phyloP scores from a whole-genome alignment of 2,797 vertebrate species.

The Paedocypris micromegethes region DNA sequence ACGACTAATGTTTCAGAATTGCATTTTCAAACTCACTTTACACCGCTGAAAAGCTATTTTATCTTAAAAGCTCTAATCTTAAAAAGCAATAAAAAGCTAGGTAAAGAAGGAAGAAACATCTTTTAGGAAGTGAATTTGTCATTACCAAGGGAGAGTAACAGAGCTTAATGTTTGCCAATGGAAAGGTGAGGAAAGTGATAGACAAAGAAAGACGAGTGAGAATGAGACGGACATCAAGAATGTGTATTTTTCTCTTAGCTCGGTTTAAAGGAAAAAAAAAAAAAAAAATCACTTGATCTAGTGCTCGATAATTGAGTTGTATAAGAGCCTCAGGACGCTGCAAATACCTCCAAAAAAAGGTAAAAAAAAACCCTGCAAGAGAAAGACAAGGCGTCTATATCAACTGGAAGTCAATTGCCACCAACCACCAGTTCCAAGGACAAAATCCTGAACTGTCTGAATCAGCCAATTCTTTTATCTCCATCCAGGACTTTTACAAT shows the following conservation, averaged over 20 bases:
- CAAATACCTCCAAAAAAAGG: conserved; percentile 18
- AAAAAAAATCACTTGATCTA: conserved; percentile 3
- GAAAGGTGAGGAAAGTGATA: conserved; percentile 47
- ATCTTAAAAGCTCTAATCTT: conserved; percentile 62
- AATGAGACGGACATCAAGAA: conserved; percentile 19
- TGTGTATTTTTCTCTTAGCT: conserved; percentile 18
- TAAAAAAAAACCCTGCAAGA: too few relatives aligned
- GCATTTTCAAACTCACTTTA: conserved; percentile 71
- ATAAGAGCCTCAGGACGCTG: conserved; percentile 41
- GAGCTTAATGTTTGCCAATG: conserved; percentile 54
- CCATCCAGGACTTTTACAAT: conserved; percentile 16
- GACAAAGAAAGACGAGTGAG: conserved; percentile 38
- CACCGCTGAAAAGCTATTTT: conserved; percentile 65
- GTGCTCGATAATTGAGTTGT: background rate
- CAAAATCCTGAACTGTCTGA: conserved; percentile 28
- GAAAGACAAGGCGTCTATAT: conserved; percentile 15
- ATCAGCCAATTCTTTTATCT: conserved; percentile 40
- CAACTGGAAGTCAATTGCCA: conserved; percentile 29
- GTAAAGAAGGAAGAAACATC: conserved; percentile 51
- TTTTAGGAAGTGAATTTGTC: conserved; percentile 54
- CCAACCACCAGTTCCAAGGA: conserved; percentile 46
- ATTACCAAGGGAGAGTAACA: conserved; percentile 51
- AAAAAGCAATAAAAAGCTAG: conserved; percentile 59
- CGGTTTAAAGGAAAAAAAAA: background rate
- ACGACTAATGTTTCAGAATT: conserved; percentile 70